Evolutionary conservation across 2,888 invertebrate species (phyloP), one percentile per base, ranked within the genome.

Genomic region (Lomographa bimaculata): DNA sequence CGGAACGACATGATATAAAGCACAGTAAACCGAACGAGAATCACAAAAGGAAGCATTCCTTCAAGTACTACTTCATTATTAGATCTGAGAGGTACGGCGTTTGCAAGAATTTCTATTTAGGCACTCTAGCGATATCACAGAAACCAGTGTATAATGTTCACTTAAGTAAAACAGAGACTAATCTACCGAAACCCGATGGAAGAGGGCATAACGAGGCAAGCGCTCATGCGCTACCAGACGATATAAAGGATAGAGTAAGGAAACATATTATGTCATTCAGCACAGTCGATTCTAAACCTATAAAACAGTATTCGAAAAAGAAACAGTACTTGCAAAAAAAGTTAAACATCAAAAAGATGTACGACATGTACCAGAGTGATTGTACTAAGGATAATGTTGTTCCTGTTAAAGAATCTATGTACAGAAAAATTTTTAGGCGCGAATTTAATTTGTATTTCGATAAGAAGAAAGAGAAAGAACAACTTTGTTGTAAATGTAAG

Each of bases 101-200:
- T 0, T 89, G 87, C 50, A 89, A 89, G 54, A 79, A 82, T 49
- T 89, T 86, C 43, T 89, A 85, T 47, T 73, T 89, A 57, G 87
- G 86, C 0, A 89, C 87, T 0, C 38, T 89, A 52, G 76, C 83
- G 4, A 86, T 89, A 64, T 89, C 87, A 0, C 87, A 87, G 38
- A 85, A 85, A 41, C 87, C 85, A 1, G 77, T 87, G 0, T 87
- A 89, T 37, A 87, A 86, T 60, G 87, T 89, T 0, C 87, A 89
- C 62, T 68, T 71, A 34, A 71, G 78, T 1, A 89, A 89, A 60
- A 78, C 82, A 0, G 85, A 86, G 3, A 71, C 82, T 50, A 87
- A 89, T 53, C 72, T 85, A 21, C 87, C 87, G 0, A 87, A 87
- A 43, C 86, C 84, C 0, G 87, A 89, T 40, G 87, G 86, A 0